Evolutionary conservation across 2,113 vertebrate genomes (phyloP).

Genomic region (Herpailurus yagouaroundi): DNA sequence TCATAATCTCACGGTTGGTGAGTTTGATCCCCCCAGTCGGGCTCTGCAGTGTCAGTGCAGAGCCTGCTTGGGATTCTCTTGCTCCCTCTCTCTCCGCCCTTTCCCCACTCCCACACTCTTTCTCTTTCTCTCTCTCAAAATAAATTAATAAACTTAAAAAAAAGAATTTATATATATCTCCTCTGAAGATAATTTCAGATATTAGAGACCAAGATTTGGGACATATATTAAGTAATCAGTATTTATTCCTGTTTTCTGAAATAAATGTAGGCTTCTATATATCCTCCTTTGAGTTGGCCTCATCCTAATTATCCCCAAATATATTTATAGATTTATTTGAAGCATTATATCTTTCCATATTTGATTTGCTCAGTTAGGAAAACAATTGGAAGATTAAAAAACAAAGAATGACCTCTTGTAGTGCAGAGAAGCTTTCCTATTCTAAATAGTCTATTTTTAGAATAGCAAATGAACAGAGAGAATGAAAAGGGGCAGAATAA

Average conservation of each 20-base stretch:
- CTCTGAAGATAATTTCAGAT: background rate
- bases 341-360: background rate
- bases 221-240: background rate
- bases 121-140: too few species aligned
- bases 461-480: slow-evolving; percentile 32
- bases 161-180: background rate
- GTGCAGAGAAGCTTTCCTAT: background rate
- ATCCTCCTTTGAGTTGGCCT: background rate
- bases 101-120: too few species aligned
- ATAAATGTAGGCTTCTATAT: background rate
- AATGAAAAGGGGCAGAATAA: slow-evolving; percentile 5
- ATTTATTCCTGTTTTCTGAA: background rate
- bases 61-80: too few species aligned
- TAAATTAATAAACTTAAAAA: too few species aligned
- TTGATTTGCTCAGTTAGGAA: slow-evolving; percentile 47
- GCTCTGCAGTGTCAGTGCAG: too few species aligned
- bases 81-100: too few species aligned
- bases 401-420: background rate
- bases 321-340: background rate
- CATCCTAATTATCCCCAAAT: background rate
- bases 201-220: background rate
- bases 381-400: slow-evolving; percentile 36
- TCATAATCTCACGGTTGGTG: too few species aligned
- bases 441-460: slow-evolving; percentile 45
- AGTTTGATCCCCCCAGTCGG: too few species aligned